Evolutionary conservation across 2,113 vertebrate genomes (phyloP), one percentile per base, ranked within the genome.

Genomic region (Dromas ardeola): DNA sequence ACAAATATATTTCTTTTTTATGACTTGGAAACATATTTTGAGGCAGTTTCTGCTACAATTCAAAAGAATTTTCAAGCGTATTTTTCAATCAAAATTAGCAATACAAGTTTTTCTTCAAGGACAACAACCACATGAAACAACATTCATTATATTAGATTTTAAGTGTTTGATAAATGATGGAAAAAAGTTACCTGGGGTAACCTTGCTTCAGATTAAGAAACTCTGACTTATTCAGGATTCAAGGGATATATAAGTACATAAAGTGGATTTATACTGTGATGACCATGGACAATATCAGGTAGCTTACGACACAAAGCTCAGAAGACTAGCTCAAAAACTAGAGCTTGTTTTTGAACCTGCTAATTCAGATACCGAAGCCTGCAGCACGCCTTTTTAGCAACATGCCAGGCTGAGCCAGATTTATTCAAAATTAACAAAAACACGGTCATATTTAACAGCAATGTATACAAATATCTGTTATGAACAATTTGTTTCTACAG

Each of bases 21-120:
- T 42, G 38, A 56, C 81, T 91, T 92, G 55, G 80, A 94, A 95
- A 96, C 89, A 87, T 88, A 90, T 85, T 97, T 88, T 76, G 70
- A 89, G 80, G 66, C 45, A 80, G 76, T 81, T 97, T 95, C 69
- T 77, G 84, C 77, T 83, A 42, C 15, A 70, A 43, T 71, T 90
- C 58, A 53, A 69, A 91, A 72, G 73, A 32, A 61, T 63, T 97
- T 61, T 90, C 73, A 77, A 40, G 53, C 2, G 2, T 80, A 58
- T 63, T 58, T 56, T 97, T 79, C 55, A 61, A 47, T 16, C 14
- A 38, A 53, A 78, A 78, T 59, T 30, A 91, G 47, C 29, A 81
- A 66, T 2, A 9, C 4, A 14, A 58, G 47, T 14, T 94, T 47
- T 79, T 30, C 49, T 40, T 67, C 3, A 2, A 18, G 1, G 11